A percentile compares a stretch with the other conserved stretches of the same genome.
phyloP scores from a whole-genome alignment of 1,140 invertebrate genomes.

The Argopecten irradians region DNA sequence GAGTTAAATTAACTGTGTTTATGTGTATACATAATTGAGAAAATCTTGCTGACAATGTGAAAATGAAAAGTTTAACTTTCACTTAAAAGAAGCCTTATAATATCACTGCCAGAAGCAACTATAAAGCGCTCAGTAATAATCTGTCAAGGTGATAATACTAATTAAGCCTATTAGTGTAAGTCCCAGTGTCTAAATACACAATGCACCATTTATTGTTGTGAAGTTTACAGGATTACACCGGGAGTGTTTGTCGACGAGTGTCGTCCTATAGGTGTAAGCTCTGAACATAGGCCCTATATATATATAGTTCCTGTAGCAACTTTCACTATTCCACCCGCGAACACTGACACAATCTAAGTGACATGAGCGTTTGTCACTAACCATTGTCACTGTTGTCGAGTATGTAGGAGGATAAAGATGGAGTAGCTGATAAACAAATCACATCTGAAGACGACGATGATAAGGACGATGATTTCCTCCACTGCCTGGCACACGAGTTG shows the following conservation, averaged over 20 bases:
- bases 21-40: background rate
- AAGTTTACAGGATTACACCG: background rate
- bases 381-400: slow-evolving; percentile 20
- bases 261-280: background rate
- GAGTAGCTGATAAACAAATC: background rate
- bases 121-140: background rate
- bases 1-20: background rate
- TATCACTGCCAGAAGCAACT: background rate
- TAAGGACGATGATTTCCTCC: too few species aligned
- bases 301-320: background rate
- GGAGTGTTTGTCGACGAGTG: background rate
- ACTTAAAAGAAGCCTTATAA: background rate
- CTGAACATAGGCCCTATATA: background rate
- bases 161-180: background rate
- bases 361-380: background rate
- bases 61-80: background rate
- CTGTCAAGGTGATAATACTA: background rate
- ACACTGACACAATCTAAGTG: background rate
- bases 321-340: background rate
- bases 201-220: background rate
- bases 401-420: background rate
- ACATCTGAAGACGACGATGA: background rate
- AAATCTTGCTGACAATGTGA: background rate
- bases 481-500: background rate
- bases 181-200: background rate